Base-by-base conservation (phyloP, 2,113 vertebrate genomes). In the Protomyctophum bolini region DNA sequence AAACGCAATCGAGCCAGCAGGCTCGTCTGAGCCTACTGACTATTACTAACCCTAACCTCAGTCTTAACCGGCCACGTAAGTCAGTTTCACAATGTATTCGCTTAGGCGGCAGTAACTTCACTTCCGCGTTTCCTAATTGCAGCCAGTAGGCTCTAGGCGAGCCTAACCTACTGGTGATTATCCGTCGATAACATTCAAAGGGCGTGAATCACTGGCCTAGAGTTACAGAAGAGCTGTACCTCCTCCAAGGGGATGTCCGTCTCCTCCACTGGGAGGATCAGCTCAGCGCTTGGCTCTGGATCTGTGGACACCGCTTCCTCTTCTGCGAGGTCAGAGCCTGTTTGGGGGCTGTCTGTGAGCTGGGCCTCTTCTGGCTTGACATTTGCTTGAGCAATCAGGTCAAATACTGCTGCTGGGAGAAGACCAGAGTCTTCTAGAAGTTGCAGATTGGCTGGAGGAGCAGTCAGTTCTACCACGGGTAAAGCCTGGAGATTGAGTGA, bases 161-260 rank as follows among this genome's bases (percentile, higher is more conserved):
- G 21, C 21, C 21, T 21, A 21, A 21, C 21, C 21, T 21, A 21
- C 21, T 21, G 21, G 21, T 21, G 21, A 21, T 21, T 21, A 21
- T 21, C 21, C 1, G 21, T 21, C 2, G 21, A 21, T 21, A 21
- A 21, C 21, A 21, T 21, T 21, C 21, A 2, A 21, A 21, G 21
- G 1, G 21, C 21, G 21, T 21, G 21, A 21, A 21, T 21, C 21
- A 21, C 21, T 21, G 21, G 21, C 21, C 21, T 21, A 21, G 21
- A 21, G 21, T 21, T 21, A 21, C 21, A 21, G 21, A 21, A 21
- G 21, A 21, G 21, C 21, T 21, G 21, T 95, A 96, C 95, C 95
- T 96, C 92, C 91, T 87, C 86, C 83, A 92, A 88, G 76, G 88
- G 62, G 51, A 93, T 89, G 58, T 95, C 94, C 75, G 92, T 92